Base-by-base conservation (phyloP, 1,140 invertebrate genomes). In the Rhynchophorus ferrugineus region DNA sequence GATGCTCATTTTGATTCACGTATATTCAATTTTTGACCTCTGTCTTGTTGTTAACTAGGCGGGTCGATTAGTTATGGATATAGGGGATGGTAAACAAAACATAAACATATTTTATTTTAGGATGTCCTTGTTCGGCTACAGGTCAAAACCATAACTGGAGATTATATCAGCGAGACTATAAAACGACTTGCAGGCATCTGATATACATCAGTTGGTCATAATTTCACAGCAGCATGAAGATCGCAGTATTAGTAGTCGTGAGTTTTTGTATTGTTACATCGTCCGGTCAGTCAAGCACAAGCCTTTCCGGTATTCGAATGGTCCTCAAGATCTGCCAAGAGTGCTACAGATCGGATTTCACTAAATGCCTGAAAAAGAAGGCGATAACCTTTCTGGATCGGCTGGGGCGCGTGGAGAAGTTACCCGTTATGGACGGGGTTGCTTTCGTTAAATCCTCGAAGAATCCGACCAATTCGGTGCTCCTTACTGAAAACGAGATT, bases 361-460 rank as follows among this genome's bases (percentile, higher is more conserved):
- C 81, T 6, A 78, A 81, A 11, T 88, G 85, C 64, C 67, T 88
- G n/a, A 87, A 87, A 71, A 86, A 84, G 65, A 87, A 87, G 61
- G 84, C 84, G 0, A 81, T 87, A 47, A 72, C 82, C 0, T 86
- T 87, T 61, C 80, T 88, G 47, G 84, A 87, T 51, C 73, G 84
- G 35, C 72, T 84, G 3, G 76, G 80, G 1, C 76, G 79, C 44
- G 81, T 85, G 65, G 82, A 85, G 20, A 76, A 74, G 7, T 73
- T 88, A 16, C 74, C 77, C 0, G 65, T 88, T 8, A 71, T 79
- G 2, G 82, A 85, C 38, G 80, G 79, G 34, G 68, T 82, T 3
- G 81, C 80, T 56, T 71, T 86, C 9, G 77, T 85, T 36, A 75
- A 80, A 42, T 62, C 77, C 13, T 71, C 75, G 13, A 64, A 73